These are phyloP conservation scores for Pegea sp. DNA, from an alignment of 23 tunicate genomes.

Conservation along the genomic window DNA sequence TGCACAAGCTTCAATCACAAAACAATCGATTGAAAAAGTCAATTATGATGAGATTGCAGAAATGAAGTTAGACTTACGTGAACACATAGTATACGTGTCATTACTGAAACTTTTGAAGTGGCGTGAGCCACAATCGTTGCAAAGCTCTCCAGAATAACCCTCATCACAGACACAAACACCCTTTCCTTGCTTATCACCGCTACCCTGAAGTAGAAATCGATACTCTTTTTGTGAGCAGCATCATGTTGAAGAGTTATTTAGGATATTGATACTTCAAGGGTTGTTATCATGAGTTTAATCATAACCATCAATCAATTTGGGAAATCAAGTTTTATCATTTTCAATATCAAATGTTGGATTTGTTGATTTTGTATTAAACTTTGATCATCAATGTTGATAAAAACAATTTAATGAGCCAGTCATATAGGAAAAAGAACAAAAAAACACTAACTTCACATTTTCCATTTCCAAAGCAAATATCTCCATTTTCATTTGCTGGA, in stretches of 20 bases:
- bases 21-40: neutral
- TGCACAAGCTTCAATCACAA: neutral
- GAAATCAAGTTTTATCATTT: too few species aligned
- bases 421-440: neutral
- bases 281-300: too few species aligned
- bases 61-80: constrained; percentile 39
- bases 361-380: too few species aligned
- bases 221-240: neutral
- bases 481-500: constrained; percentile 39
- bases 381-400: too few species aligned
- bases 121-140: constrained; percentile 61
- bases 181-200: constrained; percentile 70
- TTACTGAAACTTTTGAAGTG: constrained; percentile 49
- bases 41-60: neutral
- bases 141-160: constrained; percentile 71
- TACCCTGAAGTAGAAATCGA: constrained; percentile 23
- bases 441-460: constrained; percentile 41
- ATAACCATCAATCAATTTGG: too few species aligned
- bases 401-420: too few species aligned
- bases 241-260: neutral
- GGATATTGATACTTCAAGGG: too few species aligned
- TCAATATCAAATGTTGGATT: too few species aligned
- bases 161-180: constrained; percentile 67
- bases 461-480: constrained; percentile 77
- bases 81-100: constrained; percentile 62